phyloP scores from a whole-genome alignment of 2,113 vertebrate genomes.

The Actenoides lindsayi region DNA sequence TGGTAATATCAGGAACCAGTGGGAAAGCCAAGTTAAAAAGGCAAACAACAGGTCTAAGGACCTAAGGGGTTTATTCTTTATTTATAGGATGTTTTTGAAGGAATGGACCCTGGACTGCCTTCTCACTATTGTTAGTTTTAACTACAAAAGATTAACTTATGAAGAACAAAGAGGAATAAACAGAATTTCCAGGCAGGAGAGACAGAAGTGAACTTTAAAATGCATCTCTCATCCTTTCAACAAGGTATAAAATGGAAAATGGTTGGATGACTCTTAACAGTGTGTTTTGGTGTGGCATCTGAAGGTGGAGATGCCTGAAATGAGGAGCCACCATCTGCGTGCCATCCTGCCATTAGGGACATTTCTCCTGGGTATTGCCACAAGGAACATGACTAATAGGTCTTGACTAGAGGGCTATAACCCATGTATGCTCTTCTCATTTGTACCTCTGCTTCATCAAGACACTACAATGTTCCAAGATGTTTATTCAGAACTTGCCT shows the following conservation, averaged over 20 bases:
- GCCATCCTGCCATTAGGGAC: not conserved
- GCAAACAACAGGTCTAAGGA: not conserved
- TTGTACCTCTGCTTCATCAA: not conserved
- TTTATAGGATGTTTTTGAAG: constrained; percentile 26
- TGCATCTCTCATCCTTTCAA: not conserved
- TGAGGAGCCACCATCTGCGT: not conserved
- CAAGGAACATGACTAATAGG: not conserved
- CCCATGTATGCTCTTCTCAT: not conserved
- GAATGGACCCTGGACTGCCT: not conserved
- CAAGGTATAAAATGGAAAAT: not conserved
- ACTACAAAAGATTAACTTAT: not conserved
- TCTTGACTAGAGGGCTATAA: not conserved
- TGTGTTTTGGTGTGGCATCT: not conserved
- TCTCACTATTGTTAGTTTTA: not conserved
- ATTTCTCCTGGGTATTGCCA: not conserved
- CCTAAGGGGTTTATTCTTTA: not conserved
- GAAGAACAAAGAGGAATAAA: constrained; percentile 15
- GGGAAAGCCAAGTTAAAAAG: not conserved
- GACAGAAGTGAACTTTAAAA: constrained; percentile 3
- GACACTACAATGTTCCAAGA: not conserved
- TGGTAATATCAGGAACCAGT: not conserved
- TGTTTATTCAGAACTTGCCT: not conserved
- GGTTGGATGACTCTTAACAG: not conserved
- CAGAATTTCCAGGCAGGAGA: not conserved
- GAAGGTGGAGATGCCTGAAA: not conserved